Evolutionary conservation across 2,888 invertebrate species (phyloP).

Genomic region (Sesamia inferens): DNA sequence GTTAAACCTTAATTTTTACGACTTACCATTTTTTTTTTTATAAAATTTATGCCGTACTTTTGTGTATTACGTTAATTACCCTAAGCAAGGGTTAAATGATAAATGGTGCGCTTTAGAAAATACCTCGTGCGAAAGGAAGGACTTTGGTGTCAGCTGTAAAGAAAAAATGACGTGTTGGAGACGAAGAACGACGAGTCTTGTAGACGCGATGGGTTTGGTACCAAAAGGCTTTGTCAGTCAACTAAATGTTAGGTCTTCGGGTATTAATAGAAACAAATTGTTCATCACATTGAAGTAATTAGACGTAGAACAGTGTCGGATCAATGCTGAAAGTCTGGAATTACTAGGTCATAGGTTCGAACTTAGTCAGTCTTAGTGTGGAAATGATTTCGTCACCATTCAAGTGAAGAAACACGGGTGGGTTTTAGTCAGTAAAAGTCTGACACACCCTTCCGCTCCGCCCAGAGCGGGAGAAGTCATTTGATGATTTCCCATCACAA

Average conservation of each 20-base stretch:
- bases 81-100: conserved; percentile 79
- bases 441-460: too few species aligned
- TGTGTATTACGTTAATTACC: conserved; percentile 81
- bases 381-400: too few species aligned
- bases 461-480: too few species aligned
- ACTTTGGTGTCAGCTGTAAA: conserved; percentile 74
- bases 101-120: conserved; percentile 81
- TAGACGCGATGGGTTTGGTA: conserved; percentile 28
- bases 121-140: conserved; percentile 77
- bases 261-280: too few species aligned
- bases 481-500: too few species aligned
- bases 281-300: background rate
- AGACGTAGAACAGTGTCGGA: background rate
- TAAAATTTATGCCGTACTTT: conserved; percentile 64
- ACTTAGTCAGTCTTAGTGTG: too few species aligned
- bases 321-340: background rate
- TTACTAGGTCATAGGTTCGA: too few species aligned
- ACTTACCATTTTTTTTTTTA: conserved; percentile 62
- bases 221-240: background rate
- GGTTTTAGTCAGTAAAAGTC: too few species aligned
- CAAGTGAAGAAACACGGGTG: too few species aligned
- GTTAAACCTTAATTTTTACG: conserved; percentile 70
- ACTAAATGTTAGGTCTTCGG: background rate
- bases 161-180: conserved; percentile 72
- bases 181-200: conserved; percentile 53